Evolutionary conservation across 2,797 vertebrate genomes (phyloP).

Genomic region (Pangasius sanitwongsei): DNA sequence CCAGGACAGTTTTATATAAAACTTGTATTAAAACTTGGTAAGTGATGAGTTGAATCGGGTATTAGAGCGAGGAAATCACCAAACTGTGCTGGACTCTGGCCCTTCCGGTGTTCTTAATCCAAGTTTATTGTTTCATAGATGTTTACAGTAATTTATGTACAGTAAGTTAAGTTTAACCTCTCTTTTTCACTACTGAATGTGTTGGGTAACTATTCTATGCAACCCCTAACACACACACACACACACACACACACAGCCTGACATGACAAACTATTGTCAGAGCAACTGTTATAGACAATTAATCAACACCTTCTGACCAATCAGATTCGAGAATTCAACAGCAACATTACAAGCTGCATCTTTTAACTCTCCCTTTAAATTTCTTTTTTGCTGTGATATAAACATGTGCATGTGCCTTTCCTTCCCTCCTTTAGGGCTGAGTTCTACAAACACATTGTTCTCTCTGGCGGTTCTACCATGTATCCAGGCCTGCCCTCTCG

Average conservation of each 20-base stretch:
- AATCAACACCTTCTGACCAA: background rate
- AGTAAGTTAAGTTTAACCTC: background rate
- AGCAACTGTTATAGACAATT: background rate
- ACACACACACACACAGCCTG: background rate
- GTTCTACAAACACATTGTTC: conserved; percentile 98
- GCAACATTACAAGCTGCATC: background rate
- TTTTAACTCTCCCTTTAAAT: background rate
- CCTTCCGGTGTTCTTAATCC: background rate
- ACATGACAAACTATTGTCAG: background rate
- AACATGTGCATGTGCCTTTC: background rate
- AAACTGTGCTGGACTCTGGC: background rate
- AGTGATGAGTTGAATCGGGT: background rate
- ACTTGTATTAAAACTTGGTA: background rate
- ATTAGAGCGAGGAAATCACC: background rate
- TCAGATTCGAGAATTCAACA: background rate
- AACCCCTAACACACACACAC: background rate
- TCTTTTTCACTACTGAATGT: background rate
- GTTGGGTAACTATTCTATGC: background rate
- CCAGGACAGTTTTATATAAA: background rate
- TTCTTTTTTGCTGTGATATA: conserved; percentile 8
- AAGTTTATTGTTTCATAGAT: background rate
- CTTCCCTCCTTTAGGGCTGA: conserved; percentile 79
- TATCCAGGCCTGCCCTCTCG: conserved; percentile 95
- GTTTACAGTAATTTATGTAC: background rate
- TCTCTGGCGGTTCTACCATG: conserved; percentile 98